Evolutionary conservation across 2,113 vertebrate species (phyloP), one percentile per base, ranked within the genome.

Genomic region (Phalacrocorax pelagicus): DNA sequence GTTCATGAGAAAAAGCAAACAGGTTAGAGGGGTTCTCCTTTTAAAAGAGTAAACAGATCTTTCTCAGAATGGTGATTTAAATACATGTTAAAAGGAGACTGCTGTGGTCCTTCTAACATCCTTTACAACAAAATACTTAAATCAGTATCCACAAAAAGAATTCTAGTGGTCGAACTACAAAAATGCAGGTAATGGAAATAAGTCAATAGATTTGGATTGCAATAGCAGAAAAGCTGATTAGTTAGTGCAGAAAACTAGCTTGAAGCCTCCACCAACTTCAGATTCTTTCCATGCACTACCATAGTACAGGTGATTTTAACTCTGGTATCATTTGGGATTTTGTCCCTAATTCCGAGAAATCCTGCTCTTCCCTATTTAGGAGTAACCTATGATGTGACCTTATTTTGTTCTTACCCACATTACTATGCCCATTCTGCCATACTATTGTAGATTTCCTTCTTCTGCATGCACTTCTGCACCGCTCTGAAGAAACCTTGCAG

Each of bases 241-340:
- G 6, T 51, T 63, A 63, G 49, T 26, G 12, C 11, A 44, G 30
- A 84, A 69, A 62, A 88, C 8, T 4, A 86, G 29, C 38, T 9
- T 81, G 63, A 88, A 73, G 14, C 8, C 42, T 93, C 38, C 21
- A 72, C 21, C 52, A 67, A 11, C 12, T 65, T 75, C 27, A 77
- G 34, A 80, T 49, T 81, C 24, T 42, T 72, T 54, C 63, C 29
- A 29, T 5, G 9, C 46, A 80, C 17, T 27, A 20, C 34, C 34
- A 55, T 6, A 51, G 7, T 26, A 57, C 1, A 2, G 16, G 67
- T 32, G 1, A 52, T 49, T 72, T 79, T 58, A 58, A 52, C 19
- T 65, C 29, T 2, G 0, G 1, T 22, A 49, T 21, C 14, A 24
- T 15, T 71, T 34, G 4, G 1, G 9, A 7, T 42, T 81, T 67